A percentile compares a stretch with the other conserved stretches of the same genome.
phyloP scores from a whole-genome alignment of 2,113 vertebrate species.

The Anoplopoma fimbria region DNA sequence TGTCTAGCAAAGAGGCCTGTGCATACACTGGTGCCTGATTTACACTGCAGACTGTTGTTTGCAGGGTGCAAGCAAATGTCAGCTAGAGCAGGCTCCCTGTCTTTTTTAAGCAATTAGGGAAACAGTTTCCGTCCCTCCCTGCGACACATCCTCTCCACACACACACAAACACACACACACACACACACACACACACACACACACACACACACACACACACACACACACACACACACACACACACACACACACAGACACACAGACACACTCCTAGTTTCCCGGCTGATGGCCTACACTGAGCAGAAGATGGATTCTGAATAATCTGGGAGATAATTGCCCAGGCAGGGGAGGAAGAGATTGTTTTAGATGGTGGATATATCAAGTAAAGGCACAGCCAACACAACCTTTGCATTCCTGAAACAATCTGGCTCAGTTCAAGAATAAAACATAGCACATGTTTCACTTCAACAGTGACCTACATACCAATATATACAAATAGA shows the following conservation, averaged over 20 bases:
- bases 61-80: constrained; percentile 63
- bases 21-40: constrained; percentile 58
- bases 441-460: neutral
- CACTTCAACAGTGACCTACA: constrained; percentile 2
- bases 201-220: constrained; percentile 17
- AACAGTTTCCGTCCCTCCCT: constrained; percentile 59
- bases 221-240: constrained; percentile 43
- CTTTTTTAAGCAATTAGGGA: constrained; percentile 72
- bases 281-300: constrained; percentile 65
- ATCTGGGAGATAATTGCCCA: constrained; percentile 84
- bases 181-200: constrained; percentile 32
- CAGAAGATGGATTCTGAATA: constrained; percentile 83
- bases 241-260: constrained; percentile 38
- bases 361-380: constrained; percentile 26
- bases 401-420: neutral
- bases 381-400: neutral
- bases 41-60: constrained; percentile 59
- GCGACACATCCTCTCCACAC: constrained; percentile 48
- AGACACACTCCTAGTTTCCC: constrained; percentile 71
- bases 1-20: constrained; percentile 38
- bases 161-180: too few relatives aligned
- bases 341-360: constrained; percentile 66
- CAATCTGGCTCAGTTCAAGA: neutral
- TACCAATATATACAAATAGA: constrained; percentile 19
- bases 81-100: constrained; percentile 56